Evolutionary conservation across 2,797 vertebrate species (phyloP), one percentile per base, ranked within the genome.

Genomic region (Gallirallus australis): DNA sequence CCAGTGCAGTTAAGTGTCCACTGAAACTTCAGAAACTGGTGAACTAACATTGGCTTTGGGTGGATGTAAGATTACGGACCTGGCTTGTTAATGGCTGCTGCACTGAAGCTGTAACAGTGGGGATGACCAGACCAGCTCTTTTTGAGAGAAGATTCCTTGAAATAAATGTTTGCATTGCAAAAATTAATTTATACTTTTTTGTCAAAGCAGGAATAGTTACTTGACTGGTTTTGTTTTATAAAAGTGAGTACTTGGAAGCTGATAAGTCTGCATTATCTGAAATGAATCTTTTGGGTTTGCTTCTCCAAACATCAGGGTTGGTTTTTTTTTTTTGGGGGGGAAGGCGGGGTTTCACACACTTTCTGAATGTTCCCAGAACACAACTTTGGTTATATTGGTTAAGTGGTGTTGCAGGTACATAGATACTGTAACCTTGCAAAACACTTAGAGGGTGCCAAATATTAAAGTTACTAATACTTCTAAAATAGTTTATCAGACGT

Each of bases 351-450:
- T 91, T 87, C 20, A 15, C 12, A 72, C 21, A 12, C 14, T 47
- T 84, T 54, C 48, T n/a, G 14, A 73, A 77, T 66, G 76, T 93
- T 96, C 89, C 56, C 65, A 59, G 88, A 93, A 70, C 40, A 92
- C 93, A 94, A 82, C 37, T 65, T 45, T 33, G 27, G 11, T 81
- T 86, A 3, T 95, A 63, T 96, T 97, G 96, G 77, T 94, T 66
- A 96, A 86, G 79, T 73, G 37, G 42, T 85, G 72, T 79, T 93
- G 52, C 19, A 39, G 52, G 53, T 83, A 65, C 27, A 45, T 64
- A 95, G 47, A 61, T 90, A 90, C 91, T 72, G 42, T 73, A 94
- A 86, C 28, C 52, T 93, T 86, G 56, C n/a, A 89, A 86, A 89
- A 75, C 48, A 56, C 30, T 64, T 70, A 61, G 73, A 72, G 35